Conservation (phyloP, 2,113 vertebrate species). For the Oophaga pumilio region DNA sequence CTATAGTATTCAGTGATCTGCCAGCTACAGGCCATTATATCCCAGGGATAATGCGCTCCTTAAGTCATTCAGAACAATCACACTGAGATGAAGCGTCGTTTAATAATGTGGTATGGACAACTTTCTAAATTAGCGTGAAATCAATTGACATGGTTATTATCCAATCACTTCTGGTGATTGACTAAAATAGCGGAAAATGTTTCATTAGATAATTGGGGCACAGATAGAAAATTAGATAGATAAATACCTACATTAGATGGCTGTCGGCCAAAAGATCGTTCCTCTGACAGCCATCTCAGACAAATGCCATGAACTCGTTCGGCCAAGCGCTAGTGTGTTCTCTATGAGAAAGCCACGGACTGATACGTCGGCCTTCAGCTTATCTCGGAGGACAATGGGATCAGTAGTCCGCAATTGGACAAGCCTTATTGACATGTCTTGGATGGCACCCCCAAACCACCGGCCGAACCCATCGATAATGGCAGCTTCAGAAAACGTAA, state of each 20-base stretch:
- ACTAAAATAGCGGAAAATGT: conserved; percentile 25
- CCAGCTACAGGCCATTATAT: not conserved
- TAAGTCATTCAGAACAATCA: not conserved
- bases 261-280: no score
- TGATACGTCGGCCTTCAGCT: no score
- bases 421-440: no score
- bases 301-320: no score
- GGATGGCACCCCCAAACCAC: no score
- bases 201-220: not conserved
- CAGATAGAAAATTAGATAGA: not conserved
- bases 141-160: not conserved
- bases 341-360: no score
- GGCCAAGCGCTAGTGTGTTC: no score
- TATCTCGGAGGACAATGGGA: no score
- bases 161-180: not conserved
- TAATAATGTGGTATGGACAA: not conserved
- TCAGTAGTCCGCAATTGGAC: no score
- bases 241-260: not conserved
- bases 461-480: no score
- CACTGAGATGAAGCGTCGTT: not conserved
- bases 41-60: not conserved
- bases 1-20: not conserved
- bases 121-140: not conserved
- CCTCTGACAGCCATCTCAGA: no score
- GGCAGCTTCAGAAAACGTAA: no score